These are phyloP conservation scores for Catocala nupta DNA, from an alignment of 2,888 invertebrate species.

Conservation along the genomic window DNA sequence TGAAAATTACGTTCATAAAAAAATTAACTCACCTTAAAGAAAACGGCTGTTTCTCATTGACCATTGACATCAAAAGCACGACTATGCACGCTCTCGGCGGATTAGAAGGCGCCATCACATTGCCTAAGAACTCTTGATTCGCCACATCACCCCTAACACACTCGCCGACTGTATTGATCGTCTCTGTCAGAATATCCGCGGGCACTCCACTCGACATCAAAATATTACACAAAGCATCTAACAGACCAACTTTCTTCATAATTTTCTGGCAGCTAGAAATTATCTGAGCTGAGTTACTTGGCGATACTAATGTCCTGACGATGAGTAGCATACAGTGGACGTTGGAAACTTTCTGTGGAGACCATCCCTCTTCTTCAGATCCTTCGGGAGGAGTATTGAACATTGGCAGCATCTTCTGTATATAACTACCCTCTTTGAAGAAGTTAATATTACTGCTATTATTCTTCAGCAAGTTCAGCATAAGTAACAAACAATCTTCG, in stretches of 20 bases:
- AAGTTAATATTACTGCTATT: constrained; percentile 99
- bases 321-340: constrained; percentile 97
- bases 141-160: constrained; percentile 95
- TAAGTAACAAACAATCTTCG: constrained; percentile 97
- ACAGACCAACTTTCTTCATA: constrained; percentile 92
- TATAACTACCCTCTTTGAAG: constrained; percentile 99
- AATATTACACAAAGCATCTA: constrained; percentile 92
- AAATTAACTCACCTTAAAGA: constrained; percentile 75
- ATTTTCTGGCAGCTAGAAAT: constrained; percentile 94
- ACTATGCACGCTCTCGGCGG: constrained; percentile 98
- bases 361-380: constrained; percentile 93
- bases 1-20: too few species aligned
- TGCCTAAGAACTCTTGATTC: constrained; percentile 97
- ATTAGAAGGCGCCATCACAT: constrained; percentile 96
- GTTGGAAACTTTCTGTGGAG: constrained; percentile 97
- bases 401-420: constrained; percentile 96
- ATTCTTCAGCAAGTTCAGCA: constrained; percentile 97
- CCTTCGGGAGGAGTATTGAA: constrained; percentile 93
- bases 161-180: constrained; percentile 98
- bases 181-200: constrained; percentile 98
- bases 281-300: constrained; percentile 96
- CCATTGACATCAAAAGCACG: constrained; percentile 98
- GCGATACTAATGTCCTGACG: constrained; percentile 96
- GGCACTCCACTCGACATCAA: constrained; percentile 99
- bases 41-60: constrained; percentile 98